These are phyloP conservation scores for Arge pagana DNA, from an alignment of 2,888 invertebrate genomes.

Conservation along the genomic window DNA sequence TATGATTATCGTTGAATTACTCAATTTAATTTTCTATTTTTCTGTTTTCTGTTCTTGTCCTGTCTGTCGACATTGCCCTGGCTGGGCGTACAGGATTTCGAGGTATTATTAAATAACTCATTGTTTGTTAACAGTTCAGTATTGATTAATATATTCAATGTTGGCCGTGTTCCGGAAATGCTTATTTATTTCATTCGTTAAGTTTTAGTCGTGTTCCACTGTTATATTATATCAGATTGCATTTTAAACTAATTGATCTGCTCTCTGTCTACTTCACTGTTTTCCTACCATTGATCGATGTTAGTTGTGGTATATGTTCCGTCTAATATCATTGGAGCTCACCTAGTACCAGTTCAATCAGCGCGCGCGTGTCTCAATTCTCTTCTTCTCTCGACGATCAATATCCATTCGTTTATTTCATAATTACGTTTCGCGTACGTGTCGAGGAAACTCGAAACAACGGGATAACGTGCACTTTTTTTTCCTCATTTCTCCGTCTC, in stretches of 20 bases:
- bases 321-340: conserved; percentile 19
- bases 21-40: conserved; percentile 57
- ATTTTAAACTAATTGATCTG: conserved; percentile 50
- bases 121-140: conserved; percentile 51
- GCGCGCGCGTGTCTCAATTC: conserved; percentile 1
- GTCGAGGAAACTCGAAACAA: too few species aligned
- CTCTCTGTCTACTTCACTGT: conserved; percentile 52
- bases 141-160: conserved; percentile 49
- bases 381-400: background rate
- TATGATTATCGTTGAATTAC: too few species aligned
- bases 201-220: conserved; percentile 25
- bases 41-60: conserved; percentile 74
- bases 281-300: conserved; percentile 52
- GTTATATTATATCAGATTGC: conserved; percentile 43
- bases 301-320: conserved; percentile 47
- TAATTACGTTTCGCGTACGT: too few species aligned
- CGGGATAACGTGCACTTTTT: too few species aligned
- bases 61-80: conserved; percentile 68
- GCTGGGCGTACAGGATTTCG: conserved; percentile 80
- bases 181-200: conserved; percentile 44
- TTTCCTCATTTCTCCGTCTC: too few species aligned
- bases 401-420: too few species aligned
- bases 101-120: conserved; percentile 67
- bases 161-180: conserved; percentile 56
- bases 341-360: conserved; percentile 18